Evolutionary conservation across 2,888 invertebrate species (phyloP).

Genomic region (Terebella lapidaria): DNA sequence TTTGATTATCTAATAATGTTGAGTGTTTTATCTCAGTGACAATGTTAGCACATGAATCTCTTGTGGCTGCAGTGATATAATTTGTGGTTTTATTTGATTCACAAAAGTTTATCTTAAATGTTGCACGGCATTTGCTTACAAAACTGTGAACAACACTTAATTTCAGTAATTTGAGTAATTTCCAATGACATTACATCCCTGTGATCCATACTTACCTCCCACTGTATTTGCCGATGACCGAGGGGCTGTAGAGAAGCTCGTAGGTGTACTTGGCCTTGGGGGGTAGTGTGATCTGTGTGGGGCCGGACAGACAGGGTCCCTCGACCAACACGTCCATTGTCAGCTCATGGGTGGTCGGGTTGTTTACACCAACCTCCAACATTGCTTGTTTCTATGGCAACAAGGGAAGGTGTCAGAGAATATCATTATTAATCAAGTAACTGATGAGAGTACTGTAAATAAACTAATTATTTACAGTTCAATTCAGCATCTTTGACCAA

Average conservation of each 20-base stretch:
- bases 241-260: conserved; percentile 44
- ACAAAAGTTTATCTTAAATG: no score
- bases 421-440: no score
- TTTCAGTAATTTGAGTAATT: no score
- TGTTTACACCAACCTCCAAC: conserved; percentile 46
- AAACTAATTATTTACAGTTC: no score
- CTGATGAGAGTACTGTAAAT: no score
- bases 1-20: neutral
- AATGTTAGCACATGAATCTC: neutral
- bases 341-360: conserved; percentile 42
- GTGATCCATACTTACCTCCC: no score
- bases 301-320: conserved; percentile 41
- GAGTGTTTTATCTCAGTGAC: neutral
- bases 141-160: no score
- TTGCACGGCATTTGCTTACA: no score
- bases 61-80: no score
- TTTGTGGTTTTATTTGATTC: no score
- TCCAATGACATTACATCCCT: no score
- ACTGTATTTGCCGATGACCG: conserved; percentile 39
- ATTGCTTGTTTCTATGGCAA: conserved; percentile 37
- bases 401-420: neutral
- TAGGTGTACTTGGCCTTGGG: conserved; percentile 43
- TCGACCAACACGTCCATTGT: conserved; percentile 35
- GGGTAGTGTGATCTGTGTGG: conserved; percentile 31
- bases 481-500: no score